Conservation (phyloP, 2,888 invertebrate genomes). For the Megastigmus dorsalis region DNA sequence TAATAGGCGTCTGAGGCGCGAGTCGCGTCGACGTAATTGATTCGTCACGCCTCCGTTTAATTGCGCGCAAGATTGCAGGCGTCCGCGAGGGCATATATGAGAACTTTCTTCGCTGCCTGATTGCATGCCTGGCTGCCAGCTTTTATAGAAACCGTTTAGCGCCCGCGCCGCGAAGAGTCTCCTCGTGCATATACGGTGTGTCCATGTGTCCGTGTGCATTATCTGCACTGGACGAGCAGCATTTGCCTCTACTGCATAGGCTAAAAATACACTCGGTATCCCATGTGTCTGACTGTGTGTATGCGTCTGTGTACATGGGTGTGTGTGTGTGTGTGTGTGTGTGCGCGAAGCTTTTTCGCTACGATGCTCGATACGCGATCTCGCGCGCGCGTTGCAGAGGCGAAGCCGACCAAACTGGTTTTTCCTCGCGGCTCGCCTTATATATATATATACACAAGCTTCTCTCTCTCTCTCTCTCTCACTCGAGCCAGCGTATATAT, state of each 20-base stretch:
- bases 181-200: neutral
- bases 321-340: neutral
- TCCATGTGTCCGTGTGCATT: neutral
- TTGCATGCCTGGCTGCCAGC: too few species aligned
- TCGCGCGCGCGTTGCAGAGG: neutral
- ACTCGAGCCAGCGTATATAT: neutral
- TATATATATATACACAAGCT: too few species aligned
- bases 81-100: neutral
- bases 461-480: conserved; percentile 1
- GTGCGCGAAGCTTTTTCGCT: conserved; percentile 18
- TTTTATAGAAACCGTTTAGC: neutral
- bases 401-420: conserved; percentile 42
- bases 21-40: conserved; percentile 25
- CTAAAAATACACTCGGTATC: conserved; percentile 14
- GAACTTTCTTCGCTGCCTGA: neutral
- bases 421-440: too few species aligned
- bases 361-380: too few species aligned
- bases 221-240: too few species aligned
- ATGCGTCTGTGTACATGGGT: neutral
- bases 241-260: too few species aligned
- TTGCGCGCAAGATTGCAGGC: conserved; percentile 4
- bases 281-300: neutral
- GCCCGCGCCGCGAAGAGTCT: neutral
- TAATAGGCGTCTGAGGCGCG: neutral
- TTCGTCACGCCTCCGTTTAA: conserved; percentile 42